Evolutionary conservation across 2,113 vertebrate species (phyloP).

Genomic region (Edolisoma coerulescens): DNA sequence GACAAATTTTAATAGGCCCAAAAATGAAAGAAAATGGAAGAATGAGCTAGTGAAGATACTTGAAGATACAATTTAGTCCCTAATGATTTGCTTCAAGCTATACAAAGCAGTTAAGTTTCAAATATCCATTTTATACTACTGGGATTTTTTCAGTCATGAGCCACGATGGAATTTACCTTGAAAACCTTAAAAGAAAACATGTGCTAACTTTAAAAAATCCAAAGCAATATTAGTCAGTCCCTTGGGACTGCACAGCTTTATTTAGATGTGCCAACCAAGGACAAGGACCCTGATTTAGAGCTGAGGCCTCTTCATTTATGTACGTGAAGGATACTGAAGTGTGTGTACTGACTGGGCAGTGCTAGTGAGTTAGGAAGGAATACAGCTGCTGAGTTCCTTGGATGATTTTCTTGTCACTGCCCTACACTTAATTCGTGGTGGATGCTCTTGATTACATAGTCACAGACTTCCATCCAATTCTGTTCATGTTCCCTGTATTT

Average conservation of each 20-base stretch:
- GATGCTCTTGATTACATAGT: neutral
- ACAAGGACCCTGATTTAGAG: neutral
- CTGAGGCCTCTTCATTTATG: neutral
- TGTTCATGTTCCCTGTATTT: neutral
- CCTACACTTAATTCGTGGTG: neutral
- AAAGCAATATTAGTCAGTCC: neutral
- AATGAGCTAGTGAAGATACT: neutral
- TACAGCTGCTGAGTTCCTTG: neutral
- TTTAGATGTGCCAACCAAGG: neutral
- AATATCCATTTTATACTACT: neutral
- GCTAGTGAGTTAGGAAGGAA: neutral
- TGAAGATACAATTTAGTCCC: neutral
- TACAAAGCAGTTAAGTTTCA: neutral
- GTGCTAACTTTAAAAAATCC: neutral
- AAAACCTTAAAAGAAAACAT: neutral
- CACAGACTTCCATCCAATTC: neutral
- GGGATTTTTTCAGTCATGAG: neutral
- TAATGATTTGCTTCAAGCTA: neutral
- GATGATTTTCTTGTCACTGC: neutral
- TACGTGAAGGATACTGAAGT: neutral
- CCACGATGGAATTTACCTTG: neutral
- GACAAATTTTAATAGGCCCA: neutral
- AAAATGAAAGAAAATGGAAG: conserved; percentile 20
- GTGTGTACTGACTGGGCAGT: neutral
- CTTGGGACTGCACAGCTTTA: neutral